These are phyloP conservation scores for Clarias fuscus DNA, from an alignment of 2,797 vertebrate species.

Conservation along the genomic window DNA sequence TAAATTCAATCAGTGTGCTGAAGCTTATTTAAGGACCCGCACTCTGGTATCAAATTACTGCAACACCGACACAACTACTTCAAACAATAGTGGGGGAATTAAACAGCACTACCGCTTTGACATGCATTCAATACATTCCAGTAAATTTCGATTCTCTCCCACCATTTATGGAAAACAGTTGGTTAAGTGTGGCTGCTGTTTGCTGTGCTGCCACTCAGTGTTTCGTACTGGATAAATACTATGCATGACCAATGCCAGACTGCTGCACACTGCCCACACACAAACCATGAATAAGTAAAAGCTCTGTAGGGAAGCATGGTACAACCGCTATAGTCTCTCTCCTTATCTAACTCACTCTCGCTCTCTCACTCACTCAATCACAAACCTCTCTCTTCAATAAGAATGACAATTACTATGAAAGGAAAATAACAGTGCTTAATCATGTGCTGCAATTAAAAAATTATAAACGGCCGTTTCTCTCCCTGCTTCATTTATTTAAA, in stretches of 20 bases:
- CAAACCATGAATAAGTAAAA: constrained; percentile 40
- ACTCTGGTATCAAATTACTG: not conserved
- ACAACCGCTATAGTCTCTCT: not conserved
- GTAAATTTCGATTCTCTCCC: not conserved
- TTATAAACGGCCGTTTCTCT: not conserved
- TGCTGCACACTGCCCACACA: constrained; percentile 29
- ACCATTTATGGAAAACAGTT: not conserved
- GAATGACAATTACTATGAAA: not conserved
- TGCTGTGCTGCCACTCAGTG: not conserved
- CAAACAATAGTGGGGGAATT: not conserved
- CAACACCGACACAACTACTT: not conserved
- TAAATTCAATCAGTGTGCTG: not conserved
- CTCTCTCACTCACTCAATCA: not conserved
- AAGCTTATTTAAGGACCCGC: constrained; percentile 4
- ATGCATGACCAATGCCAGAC: constrained; percentile 36
- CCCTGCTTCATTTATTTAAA: not conserved
- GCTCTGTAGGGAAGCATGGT: constrained; percentile 16
- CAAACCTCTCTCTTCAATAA: not conserved
- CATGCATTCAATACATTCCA: not conserved
- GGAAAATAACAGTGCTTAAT: not conserved
- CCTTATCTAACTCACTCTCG: not conserved
- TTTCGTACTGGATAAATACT: constrained; percentile 28
- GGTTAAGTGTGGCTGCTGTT: not conserved
- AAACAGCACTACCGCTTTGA: not conserved
- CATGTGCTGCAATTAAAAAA: not conserved